phyloP scores from a whole-genome alignment of 2,797 vertebrate species.

The Ciconia nigra region DNA sequence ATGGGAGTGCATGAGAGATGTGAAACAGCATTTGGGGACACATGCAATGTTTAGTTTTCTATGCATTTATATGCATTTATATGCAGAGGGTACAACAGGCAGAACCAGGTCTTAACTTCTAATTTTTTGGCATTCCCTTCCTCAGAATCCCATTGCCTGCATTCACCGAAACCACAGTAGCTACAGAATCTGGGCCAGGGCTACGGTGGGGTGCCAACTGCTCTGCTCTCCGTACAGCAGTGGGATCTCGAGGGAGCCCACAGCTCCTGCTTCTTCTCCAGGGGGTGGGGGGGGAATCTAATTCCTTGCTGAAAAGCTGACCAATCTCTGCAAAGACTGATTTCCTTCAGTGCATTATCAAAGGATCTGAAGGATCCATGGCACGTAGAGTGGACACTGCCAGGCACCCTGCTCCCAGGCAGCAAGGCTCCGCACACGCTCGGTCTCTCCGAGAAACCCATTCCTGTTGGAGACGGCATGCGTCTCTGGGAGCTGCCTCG shows the following conservation, averaged over 20 bases:
- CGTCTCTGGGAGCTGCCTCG: accelerated
- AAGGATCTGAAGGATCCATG: neutral
- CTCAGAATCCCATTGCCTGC: neutral
- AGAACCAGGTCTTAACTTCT: neutral
- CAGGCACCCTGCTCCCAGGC: neutral
- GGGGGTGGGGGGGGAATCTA: accelerated
- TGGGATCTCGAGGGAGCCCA: accelerated
- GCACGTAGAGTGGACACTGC: accelerated
- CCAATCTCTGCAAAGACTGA: neutral
- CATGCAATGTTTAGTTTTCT: accelerated
- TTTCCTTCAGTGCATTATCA: accelerated
- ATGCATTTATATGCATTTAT: too few relatives aligned
- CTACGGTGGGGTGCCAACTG: accelerated
- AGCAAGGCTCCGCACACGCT: accelerated
- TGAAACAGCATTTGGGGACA: accelerated
- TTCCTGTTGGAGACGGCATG: neutral
- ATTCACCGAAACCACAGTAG: accelerated
- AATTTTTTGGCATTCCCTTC: neutral
- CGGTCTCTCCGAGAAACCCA: accelerated
- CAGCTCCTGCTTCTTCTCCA: neutral
- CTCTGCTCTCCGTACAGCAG: neutral
- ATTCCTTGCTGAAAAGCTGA: neutral
- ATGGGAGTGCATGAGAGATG: accelerated
- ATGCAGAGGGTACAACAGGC: neutral
- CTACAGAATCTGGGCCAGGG: neutral